Percentiles rank a stretch among this genome's conserved stretches.
These are phyloP conservation scores for Scopus umbretta DNA, from an alignment of 2,113 vertebrate genomes.

Conservation along the genomic window DNA sequence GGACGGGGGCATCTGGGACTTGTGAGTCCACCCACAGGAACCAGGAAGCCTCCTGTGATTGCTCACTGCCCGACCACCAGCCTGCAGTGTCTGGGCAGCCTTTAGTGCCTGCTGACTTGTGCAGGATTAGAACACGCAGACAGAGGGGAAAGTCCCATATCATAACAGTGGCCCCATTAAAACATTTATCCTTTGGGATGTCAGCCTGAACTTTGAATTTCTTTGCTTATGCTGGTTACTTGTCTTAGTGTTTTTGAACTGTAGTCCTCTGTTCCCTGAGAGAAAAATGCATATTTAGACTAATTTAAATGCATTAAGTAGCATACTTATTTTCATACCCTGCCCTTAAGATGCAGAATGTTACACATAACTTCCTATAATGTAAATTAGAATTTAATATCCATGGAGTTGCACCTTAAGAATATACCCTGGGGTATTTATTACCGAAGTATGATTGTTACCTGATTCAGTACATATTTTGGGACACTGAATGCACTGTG, in stretches of 20 bases:
- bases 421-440: not conserved
- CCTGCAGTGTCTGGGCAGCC: not conserved
- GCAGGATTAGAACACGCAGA: not conserved
- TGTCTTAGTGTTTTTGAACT: not conserved
- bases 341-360: not conserved
- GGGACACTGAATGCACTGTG: not conserved
- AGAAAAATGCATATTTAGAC: slow-evolving; percentile 36
- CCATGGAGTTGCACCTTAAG: not conserved
- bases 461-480: not conserved
- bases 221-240: not conserved
- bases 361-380: not conserved
- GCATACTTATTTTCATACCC: not conserved
- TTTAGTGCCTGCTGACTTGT: not conserved
- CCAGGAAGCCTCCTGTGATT: not conserved
- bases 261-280: not conserved
- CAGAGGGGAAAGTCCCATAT: not conserved
- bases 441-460: not conserved
- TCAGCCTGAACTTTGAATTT: not conserved
- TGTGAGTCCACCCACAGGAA: not conserved
- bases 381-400: slow-evolving; percentile 38
- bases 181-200: not conserved
- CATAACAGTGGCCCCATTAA: not conserved
- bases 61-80: accelerated
- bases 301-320: slow-evolving; percentile 52
- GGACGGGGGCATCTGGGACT: not conserved